Evolutionary conservation across 2,797 vertebrate species (phyloP), one percentile per base, ranked within the genome.

Genomic region (Orestias chungarensis): DNA sequence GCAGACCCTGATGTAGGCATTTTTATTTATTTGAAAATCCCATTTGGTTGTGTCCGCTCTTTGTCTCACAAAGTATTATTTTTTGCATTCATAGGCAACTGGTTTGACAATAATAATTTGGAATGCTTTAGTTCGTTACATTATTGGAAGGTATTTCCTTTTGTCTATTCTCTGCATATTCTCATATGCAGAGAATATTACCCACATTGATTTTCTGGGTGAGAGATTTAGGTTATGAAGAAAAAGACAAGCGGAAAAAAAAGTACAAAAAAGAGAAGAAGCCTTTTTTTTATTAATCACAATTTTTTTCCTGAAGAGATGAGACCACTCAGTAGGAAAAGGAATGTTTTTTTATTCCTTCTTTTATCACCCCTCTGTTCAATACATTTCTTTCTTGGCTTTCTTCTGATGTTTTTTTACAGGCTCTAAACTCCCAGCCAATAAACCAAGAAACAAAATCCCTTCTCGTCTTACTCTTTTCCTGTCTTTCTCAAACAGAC

Each of bases 361-460:
- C 68, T 70, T 82, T 87, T 77, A 87, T 87, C 87, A 86, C 71
- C 75, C 74, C 79, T 88, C 85, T 89, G 86, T 88, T 90, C 87
- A 76, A 86, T 87, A 85, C 79, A 70, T 86, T 90, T 74, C 68
- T 61, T 76, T 55, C 44, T 81, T 82, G 25, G 87, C 84, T 73
- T n/a, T 79, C 82, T 87, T 74, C 75, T 67, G 74, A 5, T 88
- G 84, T 91, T 87, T n/a, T 90, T 86, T 87, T 89, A 71, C 79
- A 70, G 73, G 89, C 82, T 90, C 80, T 76, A 93, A 93, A 93
- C 90, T 88, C 87, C 91, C 92, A 92, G 86, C 88, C 93, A 93
- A 92, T 93, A 93, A 93, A 91, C 75, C 70, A 75, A 82, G 84
- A 88, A 88, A 85, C 84, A 84, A 86, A 92, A 92, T 87, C 87